Base-by-base conservation (phyloP, 2,888 invertebrate genomes). In the Scelioninae gen. 2 region DNA sequence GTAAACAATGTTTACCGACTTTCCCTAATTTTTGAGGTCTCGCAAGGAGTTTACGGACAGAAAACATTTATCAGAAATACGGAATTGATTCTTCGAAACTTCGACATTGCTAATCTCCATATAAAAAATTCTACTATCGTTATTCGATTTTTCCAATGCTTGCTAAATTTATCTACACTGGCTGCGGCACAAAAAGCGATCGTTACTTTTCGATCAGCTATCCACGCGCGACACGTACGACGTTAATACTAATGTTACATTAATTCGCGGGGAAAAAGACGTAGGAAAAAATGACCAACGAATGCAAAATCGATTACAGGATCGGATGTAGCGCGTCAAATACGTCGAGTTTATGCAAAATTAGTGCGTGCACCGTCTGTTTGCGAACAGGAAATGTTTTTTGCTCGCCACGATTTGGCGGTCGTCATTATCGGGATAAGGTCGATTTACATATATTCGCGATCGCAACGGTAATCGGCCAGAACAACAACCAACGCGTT, bases 381-480 rank as follows among this genome's bases (percentile, higher is more conserved):
- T 70, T 65, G 37, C 37, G 22, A 50, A 28, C 22, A 18, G 50
- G 39, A 9, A 52, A 60, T 53, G 53, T 67, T 74, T 52, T 70
- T 63, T 63, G 55, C 11, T 15, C 35, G 46, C 45, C 10, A 67
- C 61, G 45, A 65, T 67, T 70, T 46, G 63, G 43, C 55, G 39
- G 43, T 61, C 43, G 57, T 31, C 58, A 58, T 63, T 71, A 74
- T 74, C 46, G 58, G 53, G 67, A 74, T 70, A 71, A 74, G 71
- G 48, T 63, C 60, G 65, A 71, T 74, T 74, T 74, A 67, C 68
- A 71, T 74, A 68, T 25, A 74, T 64, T 63, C 45, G 31, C 67
- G 58, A 16, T 6, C 16, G 53, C 46, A 19, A 53, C 60, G 13
- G 37, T 50, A 41, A 48, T n/a, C 67, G 58, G 19, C 7, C 16